phyloP scores from a whole-genome alignment of 2,113 vertebrate genomes.

The Gymnobelideus leadbeateri region DNA sequence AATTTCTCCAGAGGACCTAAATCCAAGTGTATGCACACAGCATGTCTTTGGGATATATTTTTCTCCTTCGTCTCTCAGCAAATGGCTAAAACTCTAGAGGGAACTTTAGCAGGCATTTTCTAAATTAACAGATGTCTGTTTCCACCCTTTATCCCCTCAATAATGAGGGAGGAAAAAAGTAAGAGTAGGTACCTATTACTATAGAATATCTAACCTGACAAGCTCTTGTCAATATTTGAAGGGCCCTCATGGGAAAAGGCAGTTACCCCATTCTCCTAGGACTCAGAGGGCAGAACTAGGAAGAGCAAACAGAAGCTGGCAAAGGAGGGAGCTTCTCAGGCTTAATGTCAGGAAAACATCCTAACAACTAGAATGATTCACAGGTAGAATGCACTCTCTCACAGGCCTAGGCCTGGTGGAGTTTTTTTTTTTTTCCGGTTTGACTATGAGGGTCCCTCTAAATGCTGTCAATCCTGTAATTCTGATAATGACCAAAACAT shows the following conservation, averaged over 20 bases:
- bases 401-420: too few relatives aligned
- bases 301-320: neutral
- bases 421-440: neutral
- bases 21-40: too few relatives aligned
- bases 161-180: neutral
- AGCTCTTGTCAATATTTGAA: neutral
- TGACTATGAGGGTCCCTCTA: neutral
- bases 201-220: neutral
- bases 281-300: neutral
- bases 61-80: too few relatives aligned
- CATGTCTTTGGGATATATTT: too few relatives aligned
- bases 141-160: neutral
- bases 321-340: too few relatives aligned
- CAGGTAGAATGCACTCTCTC: neutral
- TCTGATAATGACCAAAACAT: neutral
- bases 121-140: too few relatives aligned
- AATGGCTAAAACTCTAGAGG: too few relatives aligned
- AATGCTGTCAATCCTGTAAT: neutral
- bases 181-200: neutral
- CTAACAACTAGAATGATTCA: rapidly evolving
- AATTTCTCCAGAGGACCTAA: too few relatives aligned
- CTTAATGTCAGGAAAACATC: neutral
- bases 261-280: neutral
- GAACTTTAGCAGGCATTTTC: too few relatives aligned
- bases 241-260: neutral